Conservation (phyloP, 2,797 vertebrate genomes). For the Limnodromus scolopaceus region DNA sequence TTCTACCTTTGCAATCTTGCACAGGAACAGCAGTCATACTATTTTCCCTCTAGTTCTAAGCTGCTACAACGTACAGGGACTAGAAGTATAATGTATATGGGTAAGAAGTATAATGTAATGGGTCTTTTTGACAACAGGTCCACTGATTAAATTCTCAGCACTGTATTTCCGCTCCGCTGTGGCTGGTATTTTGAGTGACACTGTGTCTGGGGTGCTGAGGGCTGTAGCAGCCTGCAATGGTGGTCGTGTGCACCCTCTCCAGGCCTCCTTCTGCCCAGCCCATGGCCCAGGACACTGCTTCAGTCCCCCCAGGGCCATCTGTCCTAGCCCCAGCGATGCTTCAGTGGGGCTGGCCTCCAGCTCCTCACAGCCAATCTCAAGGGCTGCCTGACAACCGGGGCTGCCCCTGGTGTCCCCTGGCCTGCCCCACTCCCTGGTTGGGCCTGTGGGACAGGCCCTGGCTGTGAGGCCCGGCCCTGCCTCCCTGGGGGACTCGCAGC, state of each 20-base stretch:
- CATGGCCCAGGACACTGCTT: background rate
- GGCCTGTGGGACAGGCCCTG: background rate
- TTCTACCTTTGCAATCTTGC: background rate
- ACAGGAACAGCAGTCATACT: background rate
- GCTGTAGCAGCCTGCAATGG: accelerated
- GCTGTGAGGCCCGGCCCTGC: background rate
- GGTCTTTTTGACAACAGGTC: background rate
- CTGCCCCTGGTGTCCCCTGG: background rate
- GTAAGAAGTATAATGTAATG: too few species aligned
- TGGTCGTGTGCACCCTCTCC: background rate
- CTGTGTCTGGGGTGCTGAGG: background rate
- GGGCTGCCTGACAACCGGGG: accelerated
- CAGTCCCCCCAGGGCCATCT: background rate
- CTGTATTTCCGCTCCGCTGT: background rate
- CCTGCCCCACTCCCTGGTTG: background rate
- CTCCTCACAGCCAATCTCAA: background rate
- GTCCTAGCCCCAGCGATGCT: too few species aligned
- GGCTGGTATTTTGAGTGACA: accelerated
- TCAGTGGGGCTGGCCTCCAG: accelerated
- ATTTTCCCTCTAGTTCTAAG: background rate
- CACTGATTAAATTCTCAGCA: background rate
- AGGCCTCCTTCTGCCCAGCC: background rate
- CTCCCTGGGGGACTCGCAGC: background rate
- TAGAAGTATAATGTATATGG: too few species aligned
- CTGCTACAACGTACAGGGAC: background rate